These are phyloP conservation scores for Thalassarche chlororhynchos DNA, from an alignment of 2,113 vertebrate species.

Conservation along the genomic window DNA sequence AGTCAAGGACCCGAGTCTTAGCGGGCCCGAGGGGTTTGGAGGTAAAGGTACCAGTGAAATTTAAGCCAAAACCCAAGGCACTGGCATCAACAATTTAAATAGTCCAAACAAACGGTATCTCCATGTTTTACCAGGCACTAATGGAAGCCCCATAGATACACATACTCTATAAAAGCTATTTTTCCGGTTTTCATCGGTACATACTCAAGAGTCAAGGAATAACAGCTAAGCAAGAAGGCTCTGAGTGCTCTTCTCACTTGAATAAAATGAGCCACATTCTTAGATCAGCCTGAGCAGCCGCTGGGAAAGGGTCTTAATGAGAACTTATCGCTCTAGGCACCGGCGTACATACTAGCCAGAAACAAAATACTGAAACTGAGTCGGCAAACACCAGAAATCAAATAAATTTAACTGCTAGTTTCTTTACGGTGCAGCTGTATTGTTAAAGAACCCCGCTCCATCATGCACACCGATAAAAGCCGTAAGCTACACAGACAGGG, in stretches of 20 bases:
- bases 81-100: neutral
- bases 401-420: neutral
- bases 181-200: neutral
- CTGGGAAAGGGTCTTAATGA: neutral
- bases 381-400: neutral
- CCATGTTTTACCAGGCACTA: neutral
- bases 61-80: neutral
- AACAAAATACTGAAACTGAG: neutral
- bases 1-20: neutral
- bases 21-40: neutral
- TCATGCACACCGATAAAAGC: accelerated
- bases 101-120: accelerated
- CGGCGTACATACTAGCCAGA: accelerated
- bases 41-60: neutral
- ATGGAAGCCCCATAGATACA: neutral
- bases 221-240: neutral
- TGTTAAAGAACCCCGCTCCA: neutral
- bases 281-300: neutral
- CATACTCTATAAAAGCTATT: neutral
- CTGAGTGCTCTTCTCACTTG: neutral
- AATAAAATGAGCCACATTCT: neutral
- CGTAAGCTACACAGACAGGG: neutral
- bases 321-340: accelerated
- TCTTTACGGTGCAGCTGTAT: neutral
- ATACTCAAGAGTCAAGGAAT: neutral